Percentiles rank a stretch among this genome's conserved stretches.
Evolutionary conservation across 2,888 invertebrate species (phyloP).

Genomic region (Halictus ligatus): DNA sequence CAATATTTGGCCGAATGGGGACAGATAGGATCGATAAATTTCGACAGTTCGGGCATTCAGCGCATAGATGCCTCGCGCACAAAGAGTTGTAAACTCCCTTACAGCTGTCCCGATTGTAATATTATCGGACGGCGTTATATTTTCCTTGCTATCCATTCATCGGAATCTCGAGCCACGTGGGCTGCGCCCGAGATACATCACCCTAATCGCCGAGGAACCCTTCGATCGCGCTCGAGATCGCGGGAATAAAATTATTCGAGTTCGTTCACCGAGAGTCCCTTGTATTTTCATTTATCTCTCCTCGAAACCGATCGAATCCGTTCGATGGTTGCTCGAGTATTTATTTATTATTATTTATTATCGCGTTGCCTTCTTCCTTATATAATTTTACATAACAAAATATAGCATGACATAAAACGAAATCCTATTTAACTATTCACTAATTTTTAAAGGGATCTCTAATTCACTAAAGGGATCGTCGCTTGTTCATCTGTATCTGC

Average conservation of each 20-base stretch:
- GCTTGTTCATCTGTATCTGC: too few relatives aligned
- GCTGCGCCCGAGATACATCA: conserved; percentile 26
- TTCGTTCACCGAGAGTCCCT: neutral
- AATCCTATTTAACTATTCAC: neutral
- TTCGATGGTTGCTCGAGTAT: neutral
- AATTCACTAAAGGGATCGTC: too few relatives aligned
- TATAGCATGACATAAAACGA: neutral
- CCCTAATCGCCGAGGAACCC: conserved; percentile 39
- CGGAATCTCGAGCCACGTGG: conserved; percentile 59
- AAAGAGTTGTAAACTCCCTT: conserved; percentile 73
- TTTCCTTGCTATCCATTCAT: conserved; percentile 61
- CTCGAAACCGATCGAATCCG: neutral
- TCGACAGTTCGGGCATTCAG: conserved; percentile 79
- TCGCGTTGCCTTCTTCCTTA: neutral
- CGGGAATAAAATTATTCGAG: conserved; percentile 23
- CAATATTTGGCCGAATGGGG: conserved; percentile 69
- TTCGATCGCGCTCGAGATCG: neutral
- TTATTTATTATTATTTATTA: neutral
- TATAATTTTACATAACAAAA: neutral
- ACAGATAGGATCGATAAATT: conserved; percentile 75
- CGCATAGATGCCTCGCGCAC: conserved; percentile 47
- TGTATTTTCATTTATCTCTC: neutral
- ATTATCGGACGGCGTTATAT: conserved; percentile 59
- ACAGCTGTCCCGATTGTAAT: conserved; percentile 72
- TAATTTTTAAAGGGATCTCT: too few relatives aligned